Percentiles rank a stretch among this genome's conserved stretches.
Evolutionary conservation across 92 coral and sea anemone species (phyloP).

Genomic region (Metridium senile): DNA sequence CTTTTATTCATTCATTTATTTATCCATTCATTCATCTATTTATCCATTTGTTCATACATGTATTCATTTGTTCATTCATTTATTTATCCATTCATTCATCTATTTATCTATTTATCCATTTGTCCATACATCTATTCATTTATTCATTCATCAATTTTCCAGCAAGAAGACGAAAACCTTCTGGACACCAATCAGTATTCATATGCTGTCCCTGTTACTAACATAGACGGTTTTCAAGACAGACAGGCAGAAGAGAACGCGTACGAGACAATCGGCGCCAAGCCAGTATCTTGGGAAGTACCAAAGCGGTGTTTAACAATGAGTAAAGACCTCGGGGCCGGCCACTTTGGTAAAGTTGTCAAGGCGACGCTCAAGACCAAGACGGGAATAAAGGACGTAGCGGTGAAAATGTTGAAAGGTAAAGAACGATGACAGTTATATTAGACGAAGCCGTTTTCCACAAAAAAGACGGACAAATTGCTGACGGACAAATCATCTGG

Average conservation of each 20-base stretch:
- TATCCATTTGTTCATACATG: not conserved
- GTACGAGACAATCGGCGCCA: conserved; percentile 50
- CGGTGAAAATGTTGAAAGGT: conserved; percentile 95
- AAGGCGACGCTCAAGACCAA: conserved; percentile 71
- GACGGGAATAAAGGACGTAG: conserved; percentile 68
- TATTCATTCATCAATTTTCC: not conserved
- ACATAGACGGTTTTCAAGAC: conserved; percentile 23
- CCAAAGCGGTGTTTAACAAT: conserved; percentile 75
- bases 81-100: not conserved
- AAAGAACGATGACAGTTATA: too few species aligned
- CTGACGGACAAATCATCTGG: too few species aligned
- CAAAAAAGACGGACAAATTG: too few species aligned
- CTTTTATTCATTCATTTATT: conserved; percentile 1
- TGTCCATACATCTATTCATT: not conserved
- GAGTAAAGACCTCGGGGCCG: conserved; percentile 71
- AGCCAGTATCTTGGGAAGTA: conserved; percentile 75
- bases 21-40: not conserved
- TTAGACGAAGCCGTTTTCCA: too few species aligned
- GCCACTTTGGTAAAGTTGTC: conserved; percentile 90
- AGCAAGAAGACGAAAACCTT: conserved; percentile 27
- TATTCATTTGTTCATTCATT: conserved; percentile 2
- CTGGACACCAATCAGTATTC: conserved; percentile 8
- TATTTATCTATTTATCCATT: not conserved
- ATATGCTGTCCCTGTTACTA: conserved; percentile 35
- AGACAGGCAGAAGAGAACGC: conserved; percentile 42